Conservation (phyloP, 2,797 vertebrate species). For the Prionace glauca region DNA sequence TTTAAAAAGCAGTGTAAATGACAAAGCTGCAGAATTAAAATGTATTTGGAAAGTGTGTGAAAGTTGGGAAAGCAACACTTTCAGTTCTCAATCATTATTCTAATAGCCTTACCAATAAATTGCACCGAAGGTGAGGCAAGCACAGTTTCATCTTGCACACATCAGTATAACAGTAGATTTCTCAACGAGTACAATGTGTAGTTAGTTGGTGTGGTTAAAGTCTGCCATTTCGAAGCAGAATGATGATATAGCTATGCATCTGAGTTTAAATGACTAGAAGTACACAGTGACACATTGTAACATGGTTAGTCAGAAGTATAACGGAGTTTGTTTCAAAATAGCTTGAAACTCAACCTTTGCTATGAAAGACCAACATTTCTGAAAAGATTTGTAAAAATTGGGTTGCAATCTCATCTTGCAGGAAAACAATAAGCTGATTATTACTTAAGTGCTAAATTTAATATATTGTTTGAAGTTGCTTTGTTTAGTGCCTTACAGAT, state of each 20-base stretch:
- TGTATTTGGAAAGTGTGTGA: constrained; percentile 17
- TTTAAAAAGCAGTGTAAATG: background rate
- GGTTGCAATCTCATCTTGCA: background rate
- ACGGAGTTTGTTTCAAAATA: background rate
- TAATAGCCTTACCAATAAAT: background rate
- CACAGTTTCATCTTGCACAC: background rate
- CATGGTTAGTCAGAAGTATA: background rate
- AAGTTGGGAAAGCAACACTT: constrained; percentile 22
- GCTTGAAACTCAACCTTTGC: background rate
- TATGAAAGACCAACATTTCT: background rate
- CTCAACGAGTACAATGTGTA: background rate
- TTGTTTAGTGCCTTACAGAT: background rate
- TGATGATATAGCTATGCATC: background rate
- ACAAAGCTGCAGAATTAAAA: background rate
- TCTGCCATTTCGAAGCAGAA: background rate
- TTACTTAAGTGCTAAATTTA: background rate
- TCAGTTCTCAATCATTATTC: constrained; percentile 23
- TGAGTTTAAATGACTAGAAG: background rate
- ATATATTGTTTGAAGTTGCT: background rate
- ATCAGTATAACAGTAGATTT: background rate
- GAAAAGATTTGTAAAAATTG: background rate
- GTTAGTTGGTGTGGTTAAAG: background rate
- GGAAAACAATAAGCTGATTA: background rate
- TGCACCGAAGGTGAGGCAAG: constrained; percentile 16
- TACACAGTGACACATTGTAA: background rate